These are phyloP conservation scores for Gymnobelideus leadbeateri DNA, from an alignment of 2,113 vertebrate genomes.

Conservation along the genomic window DNA sequence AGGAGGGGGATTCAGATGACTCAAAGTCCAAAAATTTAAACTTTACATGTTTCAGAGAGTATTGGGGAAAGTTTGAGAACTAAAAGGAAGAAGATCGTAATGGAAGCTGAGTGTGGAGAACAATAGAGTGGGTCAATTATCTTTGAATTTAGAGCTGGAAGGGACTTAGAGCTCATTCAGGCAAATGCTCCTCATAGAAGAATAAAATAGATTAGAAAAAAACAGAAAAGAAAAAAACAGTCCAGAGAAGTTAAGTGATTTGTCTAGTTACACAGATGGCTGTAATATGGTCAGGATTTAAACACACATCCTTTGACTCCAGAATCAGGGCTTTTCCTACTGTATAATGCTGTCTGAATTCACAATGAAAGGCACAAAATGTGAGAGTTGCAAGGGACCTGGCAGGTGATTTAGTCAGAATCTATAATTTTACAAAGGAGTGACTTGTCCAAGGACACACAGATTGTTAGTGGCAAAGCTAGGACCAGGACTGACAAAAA, in stretches of 20 bases:
- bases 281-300: neutral
- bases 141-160: neutral
- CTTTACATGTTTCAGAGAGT: neutral
- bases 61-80: neutral
- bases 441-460: neutral
- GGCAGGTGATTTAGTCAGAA: neutral
- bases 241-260: neutral
- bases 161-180: neutral
- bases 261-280: neutral
- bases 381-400: neutral
- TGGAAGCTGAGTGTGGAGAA: neutral
- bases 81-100: neutral
- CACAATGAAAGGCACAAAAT: neutral
- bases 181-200: neutral
- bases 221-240: neutral
- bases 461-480: neutral
- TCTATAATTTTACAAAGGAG: constrained; percentile 21
- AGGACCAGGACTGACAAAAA: neutral
- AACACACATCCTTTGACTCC: neutral
- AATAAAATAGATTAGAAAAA: neutral
- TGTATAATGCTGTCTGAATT: neutral
- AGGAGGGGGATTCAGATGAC: neutral
- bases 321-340: neutral
- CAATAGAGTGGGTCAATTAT: neutral
- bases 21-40: neutral